Conservation (phyloP, 2,888 invertebrate genomes). For the Junonia oenone region DNA sequence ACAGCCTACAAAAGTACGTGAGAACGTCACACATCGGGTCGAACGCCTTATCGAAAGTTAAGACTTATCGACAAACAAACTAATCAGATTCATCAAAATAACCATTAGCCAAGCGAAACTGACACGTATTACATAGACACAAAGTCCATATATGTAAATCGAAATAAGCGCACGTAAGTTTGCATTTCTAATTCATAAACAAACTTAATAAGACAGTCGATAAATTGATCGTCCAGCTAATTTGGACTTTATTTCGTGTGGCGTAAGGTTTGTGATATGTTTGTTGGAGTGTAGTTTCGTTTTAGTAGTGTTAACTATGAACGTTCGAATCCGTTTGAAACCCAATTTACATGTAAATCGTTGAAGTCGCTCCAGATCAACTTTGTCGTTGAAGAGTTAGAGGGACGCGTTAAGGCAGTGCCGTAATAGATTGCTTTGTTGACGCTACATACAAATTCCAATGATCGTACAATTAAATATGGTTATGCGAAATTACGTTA, state of each 20-base stretch:
- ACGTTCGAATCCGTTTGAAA: conserved; percentile 62
- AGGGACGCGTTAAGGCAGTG: conserved; percentile 26
- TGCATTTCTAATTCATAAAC: conserved; percentile 31
- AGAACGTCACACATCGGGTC: conserved; percentile 22
- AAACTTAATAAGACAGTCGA: conserved; percentile 9
- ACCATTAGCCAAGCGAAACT: conserved; percentile 5
- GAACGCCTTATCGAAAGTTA: conserved; percentile 31
- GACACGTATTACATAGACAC: conserved; percentile 15
- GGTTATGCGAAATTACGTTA: background rate
- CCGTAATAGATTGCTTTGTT: conserved; percentile 25
- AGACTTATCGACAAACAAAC: conserved; percentile 28
- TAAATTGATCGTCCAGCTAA: conserved; percentile 1
- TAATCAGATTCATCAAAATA: conserved; percentile 6
- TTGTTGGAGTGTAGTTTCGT: conserved; percentile 2
- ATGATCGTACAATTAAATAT: conserved; percentile 8
- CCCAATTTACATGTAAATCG: conserved; percentile 74
- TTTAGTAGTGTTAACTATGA: conserved; percentile 52
- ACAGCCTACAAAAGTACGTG: conserved; percentile 22
- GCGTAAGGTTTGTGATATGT: conserved; percentile 10
- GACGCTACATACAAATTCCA: background rate
- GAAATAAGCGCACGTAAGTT: conserved; percentile 17
- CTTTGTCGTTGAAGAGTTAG: conserved; percentile 52
- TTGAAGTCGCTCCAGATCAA: conserved; percentile 65
- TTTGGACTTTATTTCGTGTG: conserved; percentile 7
- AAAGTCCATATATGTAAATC: conserved; percentile 16